Base-by-base conservation (phyloP, 2,888 invertebrate species). In the Brachylomia viminalis region DNA sequence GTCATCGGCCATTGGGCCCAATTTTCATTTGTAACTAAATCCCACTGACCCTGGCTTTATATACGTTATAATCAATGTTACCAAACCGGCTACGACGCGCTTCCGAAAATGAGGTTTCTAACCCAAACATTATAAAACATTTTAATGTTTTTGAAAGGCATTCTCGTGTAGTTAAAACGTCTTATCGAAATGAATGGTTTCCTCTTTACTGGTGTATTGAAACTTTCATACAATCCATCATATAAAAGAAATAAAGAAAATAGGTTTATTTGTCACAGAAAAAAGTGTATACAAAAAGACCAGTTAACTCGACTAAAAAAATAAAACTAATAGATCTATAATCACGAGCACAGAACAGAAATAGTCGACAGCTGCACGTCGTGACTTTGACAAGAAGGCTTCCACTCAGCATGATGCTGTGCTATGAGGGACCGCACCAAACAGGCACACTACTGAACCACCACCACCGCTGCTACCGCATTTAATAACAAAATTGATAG, bases 21-120 rank as follows among this genome's bases (percentile, higher is more conserved):
- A 79, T 82, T 85, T 79, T 77, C 69, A 75, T 82, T 79, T 58
- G 68, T 77, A 80, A 72, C 76, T 78, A 69, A 91, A 92, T 88
- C 90, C 92, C 86, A 92, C 90, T 94, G 92, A 93, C 93, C 90
- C 88, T 87, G 84, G 84, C 91, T 92, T 89, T 87, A 86, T 87
- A 86, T 91, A 88, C 91, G 88, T 89, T 80, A 88, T 90, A 91
- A 89, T 88, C 88, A 89, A 92, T 88, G 83, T 84, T 83, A 90
- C 89, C 91, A 91, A 95, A 94, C 94, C 91, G 91, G 94, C 90
- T 88, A 72, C 77, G 86, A 87, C 86, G 89, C 86, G 83, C 88
- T 84, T 81, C 84, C 82, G 77, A 85, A 88, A 92, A 92, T 88
- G 91, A 92, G 92, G 92, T 93, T 91, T 92, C 89, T 93, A 84